Evolutionary conservation across 2,888 invertebrate genomes (phyloP).

Genomic region (Antitype chi): DNA sequence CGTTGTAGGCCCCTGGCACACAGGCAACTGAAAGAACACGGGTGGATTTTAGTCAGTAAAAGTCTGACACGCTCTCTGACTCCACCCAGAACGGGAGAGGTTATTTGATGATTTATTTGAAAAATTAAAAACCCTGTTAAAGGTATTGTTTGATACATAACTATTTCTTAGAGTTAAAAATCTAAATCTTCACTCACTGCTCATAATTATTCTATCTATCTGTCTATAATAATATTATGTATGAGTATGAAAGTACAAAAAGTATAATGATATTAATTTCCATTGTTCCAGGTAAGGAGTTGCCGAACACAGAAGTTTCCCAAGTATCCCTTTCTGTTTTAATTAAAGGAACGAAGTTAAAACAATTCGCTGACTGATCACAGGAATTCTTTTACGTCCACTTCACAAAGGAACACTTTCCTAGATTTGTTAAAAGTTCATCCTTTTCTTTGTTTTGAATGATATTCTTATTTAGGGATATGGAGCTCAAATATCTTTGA

Average conservation of each 20-base stretch:
- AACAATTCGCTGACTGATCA: constrained; percentile 75
- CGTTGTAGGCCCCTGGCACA: too few species aligned
- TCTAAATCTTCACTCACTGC: too few species aligned
- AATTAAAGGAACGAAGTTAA: constrained; percentile 78
- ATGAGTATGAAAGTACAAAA: constrained; percentile 14
- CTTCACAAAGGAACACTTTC: constrained; percentile 67
- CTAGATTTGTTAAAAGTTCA: constrained; percentile 63
- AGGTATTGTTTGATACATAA: too few species aligned
- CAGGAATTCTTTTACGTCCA: constrained; percentile 67
- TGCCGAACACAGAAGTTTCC: constrained; percentile 65
- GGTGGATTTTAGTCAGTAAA: too few species aligned
- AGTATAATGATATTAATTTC: constrained; percentile 67
- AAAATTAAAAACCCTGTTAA: too few species aligned
- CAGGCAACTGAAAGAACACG: too few species aligned
- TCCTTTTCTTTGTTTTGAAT: constrained; percentile 20
- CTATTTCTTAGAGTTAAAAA: too few species aligned
- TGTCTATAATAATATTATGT: background rate
- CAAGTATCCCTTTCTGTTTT: constrained; percentile 76
- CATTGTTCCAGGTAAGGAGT: constrained; percentile 83
- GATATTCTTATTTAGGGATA: constrained; percentile 2
- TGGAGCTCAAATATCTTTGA: background rate
- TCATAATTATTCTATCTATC: background rate
- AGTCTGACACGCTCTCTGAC: too few species aligned
- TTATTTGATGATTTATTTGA: too few species aligned
- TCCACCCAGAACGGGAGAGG: too few species aligned